Percentiles rank a stretch among this genome's conserved stretches.
Evolutionary conservation across 64 coral and sea anemone species (phyloP).

Genomic region (Cladopsammia gracilis): DNA sequence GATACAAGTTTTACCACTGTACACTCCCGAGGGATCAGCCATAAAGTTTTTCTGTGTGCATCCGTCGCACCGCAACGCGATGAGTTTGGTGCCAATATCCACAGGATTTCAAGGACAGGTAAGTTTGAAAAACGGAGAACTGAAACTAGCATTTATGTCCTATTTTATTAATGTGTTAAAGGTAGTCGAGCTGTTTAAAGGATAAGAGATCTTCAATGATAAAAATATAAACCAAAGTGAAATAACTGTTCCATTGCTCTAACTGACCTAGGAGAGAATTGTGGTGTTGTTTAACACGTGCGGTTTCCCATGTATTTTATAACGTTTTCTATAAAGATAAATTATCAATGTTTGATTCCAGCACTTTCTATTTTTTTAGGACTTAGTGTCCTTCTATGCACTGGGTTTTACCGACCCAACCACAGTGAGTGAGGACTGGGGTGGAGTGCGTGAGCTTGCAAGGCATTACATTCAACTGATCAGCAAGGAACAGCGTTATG

Average conservation of each 20-base stretch:
- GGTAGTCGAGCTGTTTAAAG: no score
- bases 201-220: not conserved
- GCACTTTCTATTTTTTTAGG: not conserved
- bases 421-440: constrained; percentile 15
- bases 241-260: no score
- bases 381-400: constrained; percentile 51
- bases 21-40: constrained; percentile 55
- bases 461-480: constrained; percentile 37
- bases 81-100: constrained; percentile 72
- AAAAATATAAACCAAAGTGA: no score
- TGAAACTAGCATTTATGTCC: no score
- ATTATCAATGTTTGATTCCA: no score
- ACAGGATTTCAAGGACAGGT: constrained; percentile 80
- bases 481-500: constrained; percentile 32
- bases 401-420: constrained; percentile 56
- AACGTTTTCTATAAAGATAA: no score
- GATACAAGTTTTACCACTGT: constrained; percentile 61
- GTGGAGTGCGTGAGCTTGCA: constrained; percentile 66
- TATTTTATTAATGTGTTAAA: no score
- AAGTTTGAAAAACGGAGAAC: not conserved
- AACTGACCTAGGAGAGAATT: no score
- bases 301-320: no score
- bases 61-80: constrained; percentile 75
- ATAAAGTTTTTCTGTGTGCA: constrained; percentile 77
- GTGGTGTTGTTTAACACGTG: no score